Evolutionary conservation across 1,140 invertebrate genomes (phyloP), one percentile per base, ranked within the genome.

Genomic region (Adelges cooleyi): DNA sequence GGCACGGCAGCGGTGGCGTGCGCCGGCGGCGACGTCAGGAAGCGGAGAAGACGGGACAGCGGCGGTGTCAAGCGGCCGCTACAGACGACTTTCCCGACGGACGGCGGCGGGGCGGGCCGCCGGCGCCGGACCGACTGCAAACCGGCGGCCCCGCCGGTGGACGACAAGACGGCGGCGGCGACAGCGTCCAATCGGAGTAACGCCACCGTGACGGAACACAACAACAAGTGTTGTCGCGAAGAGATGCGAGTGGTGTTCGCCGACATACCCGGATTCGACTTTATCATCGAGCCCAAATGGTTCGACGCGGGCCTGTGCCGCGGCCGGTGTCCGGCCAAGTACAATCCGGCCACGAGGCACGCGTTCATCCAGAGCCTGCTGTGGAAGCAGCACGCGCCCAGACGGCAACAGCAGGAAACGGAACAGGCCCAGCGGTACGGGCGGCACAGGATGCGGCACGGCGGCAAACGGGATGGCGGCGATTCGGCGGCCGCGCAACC

Each of bases 301-400:
- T 87, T 87, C 70, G 85, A 88, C 70, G 85, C 85, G 2, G 85
- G 84, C 15, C 85, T 80, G 67, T 89, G 86, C 71, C 80, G 81
- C 52, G 86, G 86, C 2, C 77, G 82, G 36, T 89, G 86, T 72
- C 84, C 84, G 9, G 80, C 80, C 1, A 76, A 82, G 0, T 85
- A 81, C 71, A 85, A 86, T 71, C 80, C 82, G 9, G 84, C 85
- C 3, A 81, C 83, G 59, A 84, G 85, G 69, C 86, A 88, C 73
- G 85, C 86, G 2, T 75, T 86, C 4, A 73, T 89, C 36, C 86
- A 88, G 72, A 82, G 82, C 59, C 74, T 86, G 2, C 78, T 87
- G 51, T 83, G 83, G 77, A 79, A 81, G 67, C 78, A 82, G 68
- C 77, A 83, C 67, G 76, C 75, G 48, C 76, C 75, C 54, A 20